Conservation (phyloP, 2,888 invertebrate genomes). For the Phania funesta region DNA sequence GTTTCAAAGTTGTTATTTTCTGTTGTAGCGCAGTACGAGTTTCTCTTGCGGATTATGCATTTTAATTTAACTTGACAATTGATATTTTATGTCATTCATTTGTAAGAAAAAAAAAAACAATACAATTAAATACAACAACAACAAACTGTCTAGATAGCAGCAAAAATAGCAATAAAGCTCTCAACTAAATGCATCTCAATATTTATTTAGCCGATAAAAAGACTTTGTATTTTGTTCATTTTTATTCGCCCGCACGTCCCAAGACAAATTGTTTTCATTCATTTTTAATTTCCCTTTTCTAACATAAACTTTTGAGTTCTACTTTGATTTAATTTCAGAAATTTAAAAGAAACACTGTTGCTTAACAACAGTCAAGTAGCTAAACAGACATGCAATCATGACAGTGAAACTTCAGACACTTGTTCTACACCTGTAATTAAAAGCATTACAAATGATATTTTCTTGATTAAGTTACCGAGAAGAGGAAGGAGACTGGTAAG, state of each 20-base stretch:
- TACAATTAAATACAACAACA: constrained; percentile 53
- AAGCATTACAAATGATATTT: constrained; percentile 26
- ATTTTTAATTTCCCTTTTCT: neutral
- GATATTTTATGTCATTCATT: constrained; percentile 67
- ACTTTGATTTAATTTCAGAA: constrained; percentile 20
- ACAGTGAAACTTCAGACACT: constrained; percentile 31
- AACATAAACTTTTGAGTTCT: neutral
- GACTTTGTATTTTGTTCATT: constrained; percentile 14
- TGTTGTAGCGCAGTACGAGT: constrained; percentile 16
- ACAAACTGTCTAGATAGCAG: constrained; percentile 6
- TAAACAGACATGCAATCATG: constrained; percentile 43
- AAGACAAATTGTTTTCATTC: constrained; percentile 23
- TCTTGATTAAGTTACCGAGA: constrained; percentile 11
- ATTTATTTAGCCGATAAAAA: constrained; percentile 41
- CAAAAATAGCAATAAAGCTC: constrained; percentile 27
- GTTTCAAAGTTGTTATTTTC: constrained; percentile 1
- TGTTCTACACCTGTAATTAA: constrained; percentile 37
- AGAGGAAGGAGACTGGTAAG: neutral
- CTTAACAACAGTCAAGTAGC: neutral
- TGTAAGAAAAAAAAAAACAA: constrained; percentile 60
- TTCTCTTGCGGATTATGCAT: constrained; percentile 46
- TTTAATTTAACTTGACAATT: constrained; percentile 64
- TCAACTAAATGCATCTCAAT: constrained; percentile 35
- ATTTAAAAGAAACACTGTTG: constrained; percentile 9
- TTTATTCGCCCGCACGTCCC: constrained; percentile 31